A percentile compares a stretch with the other conserved stretches of the same genome.
Conservation (phyloP, 2,888 invertebrate genomes). For the Platypus cylindrus region DNA sequence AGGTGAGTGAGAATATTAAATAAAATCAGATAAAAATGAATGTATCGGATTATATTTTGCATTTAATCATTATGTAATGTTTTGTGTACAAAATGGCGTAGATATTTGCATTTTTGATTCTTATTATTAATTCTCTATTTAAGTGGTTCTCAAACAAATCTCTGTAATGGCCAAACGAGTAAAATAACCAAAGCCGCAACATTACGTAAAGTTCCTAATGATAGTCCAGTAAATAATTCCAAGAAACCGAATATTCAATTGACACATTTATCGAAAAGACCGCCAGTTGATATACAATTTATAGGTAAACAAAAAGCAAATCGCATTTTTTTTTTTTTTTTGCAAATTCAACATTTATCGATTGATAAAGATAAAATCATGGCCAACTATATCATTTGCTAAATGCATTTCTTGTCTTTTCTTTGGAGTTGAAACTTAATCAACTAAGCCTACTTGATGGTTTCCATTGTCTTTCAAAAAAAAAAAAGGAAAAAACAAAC, state of each 20-base stretch:
- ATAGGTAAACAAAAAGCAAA: constrained; percentile 9
- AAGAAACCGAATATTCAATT: constrained; percentile 64
- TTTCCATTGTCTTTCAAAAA: too few relatives aligned
- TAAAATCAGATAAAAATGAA: background rate
- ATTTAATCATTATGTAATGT: background rate
- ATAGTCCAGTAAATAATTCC: constrained; percentile 51
- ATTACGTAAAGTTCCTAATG: constrained; percentile 59
- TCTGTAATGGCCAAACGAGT: constrained; percentile 53
- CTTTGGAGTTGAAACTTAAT: too few relatives aligned
- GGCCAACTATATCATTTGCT: too few relatives aligned
- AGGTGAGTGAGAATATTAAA: too few relatives aligned
- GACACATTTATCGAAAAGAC: constrained; percentile 72
- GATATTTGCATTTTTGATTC: background rate
- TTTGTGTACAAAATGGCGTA: background rate
- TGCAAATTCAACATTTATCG: too few relatives aligned
- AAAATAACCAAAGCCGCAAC: constrained; percentile 30
- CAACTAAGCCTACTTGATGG: too few relatives aligned
- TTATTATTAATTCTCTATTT: constrained; percentile 25
- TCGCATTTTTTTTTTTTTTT: background rate
- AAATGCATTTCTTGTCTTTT: too few relatives aligned
- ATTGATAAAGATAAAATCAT: too few relatives aligned
- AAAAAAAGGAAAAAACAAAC: too few relatives aligned
- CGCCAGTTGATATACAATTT: constrained; percentile 84
- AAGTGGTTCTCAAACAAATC: constrained; percentile 60
- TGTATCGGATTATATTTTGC: background rate